These are phyloP conservation scores for Marisa cornuarietis DNA, from an alignment of 1,140 invertebrate genomes.

Conservation along the genomic window DNA sequence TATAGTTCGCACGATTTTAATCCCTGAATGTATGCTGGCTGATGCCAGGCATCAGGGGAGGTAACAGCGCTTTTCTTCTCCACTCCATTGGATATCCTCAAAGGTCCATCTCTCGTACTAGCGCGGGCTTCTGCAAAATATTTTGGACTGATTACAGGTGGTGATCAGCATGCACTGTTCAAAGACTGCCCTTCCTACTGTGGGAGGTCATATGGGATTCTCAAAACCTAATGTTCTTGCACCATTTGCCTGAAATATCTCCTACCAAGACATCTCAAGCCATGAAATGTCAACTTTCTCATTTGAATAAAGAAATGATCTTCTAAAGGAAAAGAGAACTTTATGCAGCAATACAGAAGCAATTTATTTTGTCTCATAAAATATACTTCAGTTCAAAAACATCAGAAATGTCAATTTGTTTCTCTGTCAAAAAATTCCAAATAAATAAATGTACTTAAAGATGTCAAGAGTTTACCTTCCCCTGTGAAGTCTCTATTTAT, in stretches of 20 bases:
- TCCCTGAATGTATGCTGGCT: no score
- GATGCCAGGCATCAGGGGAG: no score
- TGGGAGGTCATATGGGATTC: background rate
- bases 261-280: background rate
- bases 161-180: background rate
- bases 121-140: slow-evolving; percentile 13
- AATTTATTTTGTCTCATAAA: no score
- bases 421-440: no score
- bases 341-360: no score
- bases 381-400: no score
- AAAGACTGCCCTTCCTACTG: background rate
- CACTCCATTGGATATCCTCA: background rate
- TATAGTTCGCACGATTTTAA: no score
- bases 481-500: background rate
- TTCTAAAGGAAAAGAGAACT: no score
- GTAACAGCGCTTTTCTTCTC: background rate
- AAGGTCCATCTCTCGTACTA: slow-evolving; percentile 19
- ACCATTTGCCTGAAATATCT: background rate
- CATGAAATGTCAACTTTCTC: no score
- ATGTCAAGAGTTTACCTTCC: background rate
- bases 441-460: no score
- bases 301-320: no score
- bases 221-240: background rate
- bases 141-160: background rate
- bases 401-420: no score